Base-by-base conservation (phyloP, 2,113 vertebrate species). In the Phyllostomus hastatus region DNA sequence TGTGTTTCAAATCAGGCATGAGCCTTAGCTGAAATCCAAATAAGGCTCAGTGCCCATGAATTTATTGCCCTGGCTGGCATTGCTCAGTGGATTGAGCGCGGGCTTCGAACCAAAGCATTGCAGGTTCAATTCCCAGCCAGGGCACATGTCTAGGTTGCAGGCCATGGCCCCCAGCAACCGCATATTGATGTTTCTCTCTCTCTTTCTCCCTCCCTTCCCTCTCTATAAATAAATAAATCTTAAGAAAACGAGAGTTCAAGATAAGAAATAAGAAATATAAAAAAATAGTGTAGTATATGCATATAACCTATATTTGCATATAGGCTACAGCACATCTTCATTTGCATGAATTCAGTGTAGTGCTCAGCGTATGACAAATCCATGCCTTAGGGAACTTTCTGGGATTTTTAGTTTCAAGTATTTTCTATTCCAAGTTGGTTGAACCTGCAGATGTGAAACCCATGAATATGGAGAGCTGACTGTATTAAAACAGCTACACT, bases 1-100 rank as follows among this genome's bases (percentile, higher is more conserved):
- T 52, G 11, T 86, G 17, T 54, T 92, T 11, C 64, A 88, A 84
- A 84, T 90, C 64, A 75, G 43, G 16, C 16, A 89, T 96, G 41
- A 87, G 28, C n/a, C 94, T 67, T 88, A 86, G 72, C 59, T 90
- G 43, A 95, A 59, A 88, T 76, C 96, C 46, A 67, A 24, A 73
- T 72, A 93, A 88, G 90, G 50, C 48, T 88, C 52, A 75, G 24
- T 61, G 19, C 10, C 41, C 52, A 41, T 54, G 26, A 91, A 61
- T 92, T 79, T 79, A 94, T n/a, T n/a, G n/a, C n/a, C n/a, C n/a
- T n/a, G n/a, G n/a, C n/a, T n/a, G n/a, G n/a, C n/a, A n/a, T n/a
- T n/a, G n/a, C n/a, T n/a, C n/a, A n/a, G n/a, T n/a, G n/a, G n/a
- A n/a, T n/a, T n/a, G n/a, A n/a, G n/a, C n/a, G n/a, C n/a, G n/a